A percentile compares a stretch with the other conserved stretches of the same genome.
Evolutionary conservation across 2,888 invertebrate genomes (phyloP).

Genomic region (Petrolisthes manimaculis): DNA sequence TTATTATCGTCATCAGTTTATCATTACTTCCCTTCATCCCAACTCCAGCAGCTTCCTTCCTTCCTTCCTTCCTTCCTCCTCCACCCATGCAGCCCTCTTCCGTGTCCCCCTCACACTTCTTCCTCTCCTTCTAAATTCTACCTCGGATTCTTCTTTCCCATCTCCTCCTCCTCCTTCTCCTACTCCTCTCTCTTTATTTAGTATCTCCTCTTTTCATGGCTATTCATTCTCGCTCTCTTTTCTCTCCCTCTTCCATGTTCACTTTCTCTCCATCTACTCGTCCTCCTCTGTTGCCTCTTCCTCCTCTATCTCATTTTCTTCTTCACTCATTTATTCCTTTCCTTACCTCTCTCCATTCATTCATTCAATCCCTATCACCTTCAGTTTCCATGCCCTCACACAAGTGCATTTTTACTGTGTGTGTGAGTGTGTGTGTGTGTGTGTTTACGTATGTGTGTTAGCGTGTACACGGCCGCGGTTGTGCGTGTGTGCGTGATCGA

Average conservation of each 20-base stretch:
- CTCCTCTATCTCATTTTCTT: background rate
- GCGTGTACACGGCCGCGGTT: background rate
- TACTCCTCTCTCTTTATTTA: background rate
- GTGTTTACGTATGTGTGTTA: background rate
- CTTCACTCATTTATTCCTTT: background rate
- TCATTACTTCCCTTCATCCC: background rate
- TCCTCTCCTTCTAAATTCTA: background rate
- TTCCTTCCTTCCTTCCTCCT: background rate
- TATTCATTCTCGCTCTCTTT: background rate
- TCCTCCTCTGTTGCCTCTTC: background rate
- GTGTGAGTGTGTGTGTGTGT: background rate
- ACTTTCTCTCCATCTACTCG: background rate
- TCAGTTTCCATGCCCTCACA: background rate
- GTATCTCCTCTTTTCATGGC: background rate
- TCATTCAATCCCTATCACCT: background rate
- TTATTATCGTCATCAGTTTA: background rate
- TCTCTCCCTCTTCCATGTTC: background rate
- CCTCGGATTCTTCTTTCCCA: background rate
- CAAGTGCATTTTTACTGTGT: background rate
- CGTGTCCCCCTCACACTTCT: background rate
- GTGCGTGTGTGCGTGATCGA: constrained; percentile 29
- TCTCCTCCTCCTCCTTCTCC: background rate
- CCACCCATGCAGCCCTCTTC: background rate
- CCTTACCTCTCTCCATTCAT: background rate
- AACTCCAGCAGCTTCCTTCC: background rate